Evolutionary conservation across 2,888 invertebrate genomes (phyloP).

Genomic region (Rhyacophila evoluta): DNA sequence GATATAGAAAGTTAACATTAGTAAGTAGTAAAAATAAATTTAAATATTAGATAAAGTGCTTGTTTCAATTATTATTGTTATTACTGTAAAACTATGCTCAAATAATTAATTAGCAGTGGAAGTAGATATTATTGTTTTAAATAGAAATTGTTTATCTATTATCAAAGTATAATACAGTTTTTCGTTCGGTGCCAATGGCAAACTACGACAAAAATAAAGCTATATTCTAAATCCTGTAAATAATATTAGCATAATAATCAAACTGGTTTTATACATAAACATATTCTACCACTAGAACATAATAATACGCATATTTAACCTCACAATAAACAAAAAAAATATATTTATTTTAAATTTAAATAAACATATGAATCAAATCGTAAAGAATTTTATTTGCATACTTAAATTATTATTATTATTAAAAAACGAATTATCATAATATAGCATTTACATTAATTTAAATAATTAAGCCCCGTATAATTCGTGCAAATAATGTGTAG

Average conservation of each 20-base stretch:
- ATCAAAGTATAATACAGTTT: neutral
- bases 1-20: conserved; percentile 2
- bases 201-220: conserved; percentile 49
- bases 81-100: neutral
- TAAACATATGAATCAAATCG: neutral
- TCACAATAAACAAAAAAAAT: neutral
- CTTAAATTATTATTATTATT: neutral
- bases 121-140: neutral
- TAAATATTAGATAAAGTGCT: neutral
- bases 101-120: conserved; percentile 27
- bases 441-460: neutral
- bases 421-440: neutral
- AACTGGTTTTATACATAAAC: conserved; percentile 21
- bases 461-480: neutral
- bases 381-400: neutral
- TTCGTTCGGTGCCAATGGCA: conserved; percentile 28
- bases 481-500: neutral
- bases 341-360: neutral
- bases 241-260: conserved; percentile 37
- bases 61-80: neutral
- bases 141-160: neutral
- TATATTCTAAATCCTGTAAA: conserved; percentile 55
- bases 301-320: conserved; percentile 3
- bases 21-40: neutral
- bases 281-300: conserved; percentile 1